Conservation (phyloP, 2,888 invertebrate genomes). For the Tolmerus cingulatus region DNA sequence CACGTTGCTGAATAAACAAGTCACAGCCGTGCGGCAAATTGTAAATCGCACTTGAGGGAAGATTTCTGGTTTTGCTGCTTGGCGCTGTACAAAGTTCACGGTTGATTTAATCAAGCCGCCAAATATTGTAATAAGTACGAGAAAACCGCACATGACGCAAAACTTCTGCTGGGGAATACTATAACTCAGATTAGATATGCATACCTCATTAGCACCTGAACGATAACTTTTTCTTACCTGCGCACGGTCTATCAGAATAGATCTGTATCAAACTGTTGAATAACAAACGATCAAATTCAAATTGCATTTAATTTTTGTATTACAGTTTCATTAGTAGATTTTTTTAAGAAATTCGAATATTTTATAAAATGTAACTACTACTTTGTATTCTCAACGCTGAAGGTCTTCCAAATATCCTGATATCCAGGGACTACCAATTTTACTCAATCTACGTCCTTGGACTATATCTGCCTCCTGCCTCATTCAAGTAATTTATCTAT, state of each 20-base stretch:
- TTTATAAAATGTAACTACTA: no score
- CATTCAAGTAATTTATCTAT: no score
- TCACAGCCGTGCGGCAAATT: constrained; percentile 5
- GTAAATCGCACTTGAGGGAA: constrained; percentile 35
- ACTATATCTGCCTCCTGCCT: no score
- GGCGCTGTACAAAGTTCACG: background rate
- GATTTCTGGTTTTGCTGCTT: background rate
- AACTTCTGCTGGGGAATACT: background rate
- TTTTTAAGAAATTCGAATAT: no score
- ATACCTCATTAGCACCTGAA: background rate
- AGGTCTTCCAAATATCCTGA: no score
- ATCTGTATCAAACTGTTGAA: background rate
- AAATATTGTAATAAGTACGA: background rate
- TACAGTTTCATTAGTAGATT: no score
- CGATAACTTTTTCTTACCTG: background rate
- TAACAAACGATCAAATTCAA: background rate
- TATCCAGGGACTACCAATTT: no score
- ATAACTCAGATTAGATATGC: background rate
- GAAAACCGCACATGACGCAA: background rate
- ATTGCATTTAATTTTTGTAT: no score
- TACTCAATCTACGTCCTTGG: no score
- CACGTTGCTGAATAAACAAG: constrained; percentile 32
- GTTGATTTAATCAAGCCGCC: background rate
- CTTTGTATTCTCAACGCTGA: no score
- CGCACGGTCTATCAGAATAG: background rate